Base-by-base conservation (phyloP, 2,113 vertebrate species). In the Xenopus borealis region DNA sequence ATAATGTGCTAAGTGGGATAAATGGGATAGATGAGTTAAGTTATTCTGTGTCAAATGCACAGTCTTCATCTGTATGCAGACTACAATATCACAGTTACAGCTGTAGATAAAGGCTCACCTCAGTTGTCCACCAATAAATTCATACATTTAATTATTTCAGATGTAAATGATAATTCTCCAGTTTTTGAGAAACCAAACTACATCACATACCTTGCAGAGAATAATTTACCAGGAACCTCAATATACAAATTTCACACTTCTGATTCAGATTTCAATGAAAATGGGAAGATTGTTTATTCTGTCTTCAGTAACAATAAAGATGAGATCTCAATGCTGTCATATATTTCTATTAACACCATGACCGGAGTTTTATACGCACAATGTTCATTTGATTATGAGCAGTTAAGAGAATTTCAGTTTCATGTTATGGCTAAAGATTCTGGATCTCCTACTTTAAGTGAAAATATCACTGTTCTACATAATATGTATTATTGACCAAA, bases 101-200 rank as follows among this genome's bases (percentile, higher is more conserved):
- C 94, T 0, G 86, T 85, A 0, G 96, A 98, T 79, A 23, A 91
- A 82, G 96, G 95, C 12, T 90, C 91, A 0, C 94, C 94, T 0
- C 84, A 90, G 0, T 88, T 94, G 62, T 87, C 89, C 71, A 95
- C 94, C 12, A 80, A 77, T 55, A 92, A 89, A 86, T 92, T 75
- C 23, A 85, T 96, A 72, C 86, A 91, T 0, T 82, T 97, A 3
- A 86, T 11, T 0, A 92, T 98, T 20, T 93, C 95, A 0, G 96
- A 98, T 10, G 92, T 94, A 64, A 98, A 98, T 0, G 95, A 98
- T 87, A 98, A 97, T 0, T 88, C 93, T 10, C 95, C 95, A 0
- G 88, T 82, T 73, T 98, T 98, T 83, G 84, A 92, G 0, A 93
- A 96, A 82, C 92, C 92, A 47, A 92, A 92, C 66, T 97, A 96